Percentiles rank a stretch among this genome's conserved stretches.
Conservation (phyloP, 2,888 invertebrate species). For the Drosophila buzzatii region DNA sequence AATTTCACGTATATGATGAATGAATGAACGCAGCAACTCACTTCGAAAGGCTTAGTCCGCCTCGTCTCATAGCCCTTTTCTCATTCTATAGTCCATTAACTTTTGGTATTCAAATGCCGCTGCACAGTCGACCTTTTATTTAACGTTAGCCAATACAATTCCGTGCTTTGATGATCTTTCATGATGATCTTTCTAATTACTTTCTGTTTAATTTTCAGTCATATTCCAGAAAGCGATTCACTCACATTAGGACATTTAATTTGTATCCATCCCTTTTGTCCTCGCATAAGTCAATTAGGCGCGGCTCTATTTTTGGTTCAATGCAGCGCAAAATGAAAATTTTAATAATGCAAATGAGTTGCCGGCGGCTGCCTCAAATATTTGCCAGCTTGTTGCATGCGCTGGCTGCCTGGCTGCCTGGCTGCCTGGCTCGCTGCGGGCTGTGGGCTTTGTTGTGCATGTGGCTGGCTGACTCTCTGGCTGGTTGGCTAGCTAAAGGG, state of each 20-base stretch:
- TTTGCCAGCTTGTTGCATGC: conserved; percentile 68
- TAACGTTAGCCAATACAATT: conserved; percentile 18
- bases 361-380: conserved; percentile 47
- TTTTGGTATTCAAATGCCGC: conserved; percentile 45
- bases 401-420: conserved; percentile 4
- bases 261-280: conserved; percentile 1
- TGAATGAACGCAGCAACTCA: conserved; percentile 55
- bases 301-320: conserved; percentile 30
- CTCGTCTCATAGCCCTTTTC: conserved; percentile 38
- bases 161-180: conserved; percentile 1
- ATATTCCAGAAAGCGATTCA: conserved; percentile 6
- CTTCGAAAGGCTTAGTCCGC: conserved; percentile 27
- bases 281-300: conserved; percentile 50
- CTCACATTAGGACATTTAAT: conserved; percentile 21
- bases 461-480: conserved; percentile 6
- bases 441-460: conserved; percentile 19
- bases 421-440: background rate
- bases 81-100: conserved; percentile 67
- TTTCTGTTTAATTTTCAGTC: background rate
- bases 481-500: background rate
- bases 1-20: conserved; percentile 70
- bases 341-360: conserved; percentile 76
- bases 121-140: conserved; percentile 3
- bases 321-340: conserved; percentile 67
- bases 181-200: conserved; percentile 4